Evolutionary conservation across 1,140 invertebrate species (phyloP), one percentile per base, ranked within the genome.

Genomic region (Cydia splendana): DNA sequence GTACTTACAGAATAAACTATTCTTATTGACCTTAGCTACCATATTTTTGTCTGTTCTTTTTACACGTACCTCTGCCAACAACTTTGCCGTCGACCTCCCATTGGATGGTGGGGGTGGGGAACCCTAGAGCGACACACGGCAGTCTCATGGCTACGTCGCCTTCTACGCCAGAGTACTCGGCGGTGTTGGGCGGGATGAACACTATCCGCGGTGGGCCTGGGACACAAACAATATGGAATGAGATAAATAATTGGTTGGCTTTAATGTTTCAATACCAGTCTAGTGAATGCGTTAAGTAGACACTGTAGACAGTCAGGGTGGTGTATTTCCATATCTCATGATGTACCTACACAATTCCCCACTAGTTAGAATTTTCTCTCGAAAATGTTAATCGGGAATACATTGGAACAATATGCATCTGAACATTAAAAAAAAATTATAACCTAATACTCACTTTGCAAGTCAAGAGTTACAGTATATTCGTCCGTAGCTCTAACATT

Each of bases 141-240:
- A 71, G 67, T 42, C 38, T 71, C 67, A 71, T 71, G 30, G 18
- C 67, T 5, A 71, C 67, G 15, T 71, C 67, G 0, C 67, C 67
- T 42, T 71, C 67, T 0, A 71, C 67, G 15, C 67, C 67, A 10
- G 15, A 34, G 67, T 71, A 71, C 2, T 2, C 5, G 5, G 67
- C 34, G 7, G 13, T 42, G 67, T 71, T 71, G 1, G 67, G 67
- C 6, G 65, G 67, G 34, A 45, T 4, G 34, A 71, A 71, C n/a
- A 71, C 67, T 13, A 71, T 71, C 34, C 67, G 12, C 5, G 67
- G 30, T 42, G 67, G 67, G 5, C 30, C 67, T 71, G 38, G 5
- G 34, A 34, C 34, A 34, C 34, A 34, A 34, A 34, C 24, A 34
- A 3, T 4, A 30, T 30, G 30, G 4, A 3, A 30, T 30, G n/a